Evolutionary conservation across 2,113 vertebrate species (phyloP).

Genomic region (Caracal caracal): DNA sequence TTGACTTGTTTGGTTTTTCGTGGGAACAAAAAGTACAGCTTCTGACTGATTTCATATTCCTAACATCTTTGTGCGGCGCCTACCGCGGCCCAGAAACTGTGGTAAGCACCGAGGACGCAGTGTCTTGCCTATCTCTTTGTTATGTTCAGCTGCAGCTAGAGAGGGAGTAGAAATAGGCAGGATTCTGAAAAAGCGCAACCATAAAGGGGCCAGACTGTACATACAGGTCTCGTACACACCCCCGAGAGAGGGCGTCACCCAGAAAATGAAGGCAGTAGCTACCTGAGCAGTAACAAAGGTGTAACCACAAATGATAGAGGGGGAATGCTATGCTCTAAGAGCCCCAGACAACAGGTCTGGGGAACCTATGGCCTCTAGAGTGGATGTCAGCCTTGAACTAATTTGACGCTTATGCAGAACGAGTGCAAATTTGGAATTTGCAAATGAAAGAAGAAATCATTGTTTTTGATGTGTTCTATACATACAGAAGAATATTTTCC

Average conservation of each 20-base stretch:
- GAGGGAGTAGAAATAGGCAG: background rate
- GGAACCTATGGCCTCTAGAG: background rate
- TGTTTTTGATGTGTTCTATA: background rate
- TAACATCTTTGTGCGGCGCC: background rate
- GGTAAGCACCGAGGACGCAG: background rate
- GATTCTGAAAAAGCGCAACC: background rate
- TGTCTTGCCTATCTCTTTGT: background rate
- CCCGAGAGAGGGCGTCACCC: background rate
- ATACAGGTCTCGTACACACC: background rate
- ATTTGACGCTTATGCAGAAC: background rate
- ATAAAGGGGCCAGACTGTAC: background rate
- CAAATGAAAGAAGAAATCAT: background rate
- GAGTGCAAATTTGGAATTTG: background rate
- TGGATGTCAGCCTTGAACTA: background rate
- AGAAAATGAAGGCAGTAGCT: background rate
- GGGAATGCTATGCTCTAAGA: background rate
- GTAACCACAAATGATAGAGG: background rate
- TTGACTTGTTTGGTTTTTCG: background rate
- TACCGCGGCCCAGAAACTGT: background rate
- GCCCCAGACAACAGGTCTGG: background rate
- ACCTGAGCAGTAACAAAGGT: background rate
- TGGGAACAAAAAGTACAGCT: background rate
- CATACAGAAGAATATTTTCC: background rate
- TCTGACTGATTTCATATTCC: slow-evolving; percentile 19
- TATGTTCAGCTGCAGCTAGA: background rate